Conservation (phyloP, 2,113 vertebrate species). For the Scartelaos histophorus region DNA sequence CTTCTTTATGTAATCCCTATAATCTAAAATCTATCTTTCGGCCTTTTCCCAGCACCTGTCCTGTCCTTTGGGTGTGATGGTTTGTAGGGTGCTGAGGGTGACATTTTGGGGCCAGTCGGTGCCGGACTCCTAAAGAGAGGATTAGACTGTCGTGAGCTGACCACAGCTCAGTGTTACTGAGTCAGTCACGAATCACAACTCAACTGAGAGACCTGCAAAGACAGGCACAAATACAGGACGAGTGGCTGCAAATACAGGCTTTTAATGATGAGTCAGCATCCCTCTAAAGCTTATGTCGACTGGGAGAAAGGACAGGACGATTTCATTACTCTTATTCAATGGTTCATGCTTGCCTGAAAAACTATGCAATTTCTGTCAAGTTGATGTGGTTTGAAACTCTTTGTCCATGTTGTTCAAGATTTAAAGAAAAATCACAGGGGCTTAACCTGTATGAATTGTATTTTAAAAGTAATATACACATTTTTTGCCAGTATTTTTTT, state of each 20-base stretch:
- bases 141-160: constrained; percentile 25
- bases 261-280: constrained; percentile 1
- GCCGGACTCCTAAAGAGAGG: constrained; percentile 23
- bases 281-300: not conserved
- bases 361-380: too few relatives aligned
- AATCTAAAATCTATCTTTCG: not conserved
- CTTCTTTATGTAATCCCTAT: not conserved
- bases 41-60: not conserved
- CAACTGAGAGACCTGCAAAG: not conserved
- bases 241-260: not conserved
- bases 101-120: constrained; percentile 47
- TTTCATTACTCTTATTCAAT: too few relatives aligned
- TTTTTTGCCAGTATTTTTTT: too few relatives aligned
- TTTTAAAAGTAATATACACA: too few relatives aligned
- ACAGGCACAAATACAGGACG: not conserved
- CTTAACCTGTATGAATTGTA: too few relatives aligned
- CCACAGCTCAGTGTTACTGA: constrained; percentile 11
- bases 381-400: too few relatives aligned
- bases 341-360: too few relatives aligned
- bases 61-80: constrained; percentile 16
- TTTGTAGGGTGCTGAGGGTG: constrained; percentile 29
- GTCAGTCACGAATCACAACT: constrained; percentile 6
- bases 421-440: too few relatives aligned
- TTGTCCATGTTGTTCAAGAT: too few relatives aligned
- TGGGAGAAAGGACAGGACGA: not conserved